Percentiles rank a stretch among this genome's conserved stretches.
These are phyloP conservation scores for Timandra comae DNA, from an alignment of 2,888 invertebrate genomes.

Conservation along the genomic window DNA sequence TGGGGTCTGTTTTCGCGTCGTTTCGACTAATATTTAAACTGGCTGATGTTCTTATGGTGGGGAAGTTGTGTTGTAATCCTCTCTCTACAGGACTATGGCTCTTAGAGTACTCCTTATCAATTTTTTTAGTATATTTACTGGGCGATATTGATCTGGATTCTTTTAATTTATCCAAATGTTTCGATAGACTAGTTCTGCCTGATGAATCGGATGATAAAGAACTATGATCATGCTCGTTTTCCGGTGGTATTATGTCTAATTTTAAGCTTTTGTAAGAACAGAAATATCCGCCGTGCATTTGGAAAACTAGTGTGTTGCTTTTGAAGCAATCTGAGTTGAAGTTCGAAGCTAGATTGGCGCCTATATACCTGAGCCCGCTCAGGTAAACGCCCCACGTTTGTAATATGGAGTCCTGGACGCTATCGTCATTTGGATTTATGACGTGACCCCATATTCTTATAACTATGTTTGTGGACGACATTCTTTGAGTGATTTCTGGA, in stretches of 20 bases:
- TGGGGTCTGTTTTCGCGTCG: slow-evolving; percentile 37
- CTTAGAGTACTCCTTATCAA: slow-evolving; percentile 64
- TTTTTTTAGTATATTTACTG: slow-evolving; percentile 42
- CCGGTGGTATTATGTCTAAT: slow-evolving; percentile 66
- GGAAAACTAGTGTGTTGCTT: slow-evolving; percentile 87
- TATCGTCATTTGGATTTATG: slow-evolving; percentile 31
- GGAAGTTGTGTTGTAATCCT: slow-evolving; percentile 56
- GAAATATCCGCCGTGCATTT: slow-evolving; percentile 92
- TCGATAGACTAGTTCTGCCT: slow-evolving; percentile 50
- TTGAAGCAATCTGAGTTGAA: slow-evolving; percentile 81
- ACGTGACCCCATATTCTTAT: slow-evolving; percentile 69
- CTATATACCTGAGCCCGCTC: slow-evolving; percentile 86
- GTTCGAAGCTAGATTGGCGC: slow-evolving; percentile 81
- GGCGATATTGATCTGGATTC: slow-evolving; percentile 64
- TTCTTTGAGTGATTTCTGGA: slow-evolving; percentile 64
- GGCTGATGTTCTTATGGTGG: slow-evolving; percentile 44
- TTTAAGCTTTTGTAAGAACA: slow-evolving; percentile 77
- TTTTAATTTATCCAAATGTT: slow-evolving; percentile 50
- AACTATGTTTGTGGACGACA: slow-evolving; percentile 67
- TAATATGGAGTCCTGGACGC: slow-evolving; percentile 75
- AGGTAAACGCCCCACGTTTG: slow-evolving; percentile 92
- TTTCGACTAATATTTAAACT: slow-evolving; percentile 53
- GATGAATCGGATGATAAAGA: slow-evolving; percentile 64
- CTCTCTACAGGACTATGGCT: slow-evolving; percentile 68
- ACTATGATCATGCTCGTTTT: slow-evolving; percentile 60